phyloP scores from a whole-genome alignment of 1,140 invertebrate species.

The Drosophila nikananu region DNA sequence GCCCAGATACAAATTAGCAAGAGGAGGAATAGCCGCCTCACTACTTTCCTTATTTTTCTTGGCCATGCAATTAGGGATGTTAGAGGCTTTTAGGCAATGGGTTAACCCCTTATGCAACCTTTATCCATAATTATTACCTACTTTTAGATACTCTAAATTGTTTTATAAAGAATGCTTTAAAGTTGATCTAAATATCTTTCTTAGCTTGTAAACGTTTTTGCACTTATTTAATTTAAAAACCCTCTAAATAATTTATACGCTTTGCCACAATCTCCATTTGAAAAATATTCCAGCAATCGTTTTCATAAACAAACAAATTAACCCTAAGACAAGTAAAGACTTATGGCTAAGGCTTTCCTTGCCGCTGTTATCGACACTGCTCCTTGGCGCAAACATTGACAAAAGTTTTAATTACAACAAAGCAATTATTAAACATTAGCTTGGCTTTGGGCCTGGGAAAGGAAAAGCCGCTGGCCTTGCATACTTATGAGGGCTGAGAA shows the following conservation, averaged over 20 bases:
- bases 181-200: too few relatives aligned
- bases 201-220: neutral
- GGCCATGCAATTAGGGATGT: neutral
- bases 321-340: neutral
- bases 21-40: constrained; percentile 1
- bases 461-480: constrained; percentile 37
- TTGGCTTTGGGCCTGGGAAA: constrained; percentile 6
- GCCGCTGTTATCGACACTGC: constrained; percentile 12
- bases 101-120: neutral
- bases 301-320: neutral
- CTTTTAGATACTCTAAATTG: neutral
- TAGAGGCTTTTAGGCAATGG: neutral
- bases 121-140: too few relatives aligned
- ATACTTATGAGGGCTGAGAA: constrained; percentile 62
- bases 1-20: constrained; percentile 71
- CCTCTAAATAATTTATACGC: neutral
- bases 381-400: constrained; percentile 63
- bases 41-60: neutral
- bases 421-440: constrained; percentile 60
- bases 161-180: neutral
- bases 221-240: neutral
- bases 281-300: neutral
- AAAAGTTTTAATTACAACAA: constrained; percentile 77
- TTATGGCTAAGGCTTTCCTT: neutral
- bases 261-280: neutral